These are phyloP conservation scores for Agrochola macilenta DNA, from an alignment of 2,888 invertebrate genomes.

Conservation along the genomic window DNA sequence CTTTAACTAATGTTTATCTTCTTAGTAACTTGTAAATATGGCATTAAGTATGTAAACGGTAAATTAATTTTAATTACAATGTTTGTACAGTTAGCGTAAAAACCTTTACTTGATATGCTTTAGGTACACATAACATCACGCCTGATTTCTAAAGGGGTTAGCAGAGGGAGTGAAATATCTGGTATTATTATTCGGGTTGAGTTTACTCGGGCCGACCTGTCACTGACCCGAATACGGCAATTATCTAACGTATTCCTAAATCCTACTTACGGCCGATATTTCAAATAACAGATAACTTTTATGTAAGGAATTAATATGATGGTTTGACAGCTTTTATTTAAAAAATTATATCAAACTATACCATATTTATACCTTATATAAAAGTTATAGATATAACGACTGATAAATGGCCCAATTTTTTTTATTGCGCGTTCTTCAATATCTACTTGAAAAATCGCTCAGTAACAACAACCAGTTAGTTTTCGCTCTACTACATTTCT, in stretches of 20 bases:
- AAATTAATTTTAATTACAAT: conserved; percentile 21
- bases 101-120: neutral
- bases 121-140: neutral
- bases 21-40: conserved; percentile 34
- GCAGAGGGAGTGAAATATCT: too few species aligned
- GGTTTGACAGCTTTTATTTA: neutral
- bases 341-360: neutral
- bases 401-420: too few species aligned
- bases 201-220: too few species aligned
- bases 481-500: conserved; percentile 14
- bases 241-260: too few species aligned
- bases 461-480: neutral
- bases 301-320: too few species aligned
- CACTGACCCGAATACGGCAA: too few species aligned
- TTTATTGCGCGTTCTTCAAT: neutral
- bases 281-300: too few species aligned
- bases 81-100: conserved; percentile 8
- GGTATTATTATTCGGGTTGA: too few species aligned
- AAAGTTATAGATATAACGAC: too few species aligned
- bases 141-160: neutral
- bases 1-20: conserved; percentile 32
- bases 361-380: too few species aligned
- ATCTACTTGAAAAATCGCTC: neutral
- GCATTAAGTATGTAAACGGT: conserved; percentile 27
- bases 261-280: too few species aligned